These are phyloP conservation scores for Oeneis ivallda DNA, from an alignment of 2,888 invertebrate genomes.

Conservation along the genomic window DNA sequence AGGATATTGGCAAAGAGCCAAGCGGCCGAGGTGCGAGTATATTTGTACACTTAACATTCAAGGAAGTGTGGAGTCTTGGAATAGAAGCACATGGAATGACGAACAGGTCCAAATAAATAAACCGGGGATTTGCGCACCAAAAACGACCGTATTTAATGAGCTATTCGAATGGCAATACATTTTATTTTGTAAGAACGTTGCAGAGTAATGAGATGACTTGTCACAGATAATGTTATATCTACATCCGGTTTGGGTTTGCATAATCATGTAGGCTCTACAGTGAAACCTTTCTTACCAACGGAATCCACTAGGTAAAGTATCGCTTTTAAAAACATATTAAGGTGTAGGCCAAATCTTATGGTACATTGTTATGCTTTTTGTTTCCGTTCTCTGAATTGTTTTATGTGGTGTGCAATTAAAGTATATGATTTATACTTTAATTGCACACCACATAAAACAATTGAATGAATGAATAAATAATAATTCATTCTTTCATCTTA, in stretches of 20 bases:
- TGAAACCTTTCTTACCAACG: conserved; percentile 22
- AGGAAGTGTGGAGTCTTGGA: conserved; percentile 77
- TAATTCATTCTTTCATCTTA: too few relatives aligned
- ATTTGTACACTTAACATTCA: conserved; percentile 77
- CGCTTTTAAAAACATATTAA: not conserved
- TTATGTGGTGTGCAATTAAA: not conserved
- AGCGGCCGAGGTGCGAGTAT: conserved; percentile 70
- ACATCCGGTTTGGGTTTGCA: conserved; percentile 30
- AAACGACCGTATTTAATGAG: conserved; percentile 27
- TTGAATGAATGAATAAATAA: not conserved
- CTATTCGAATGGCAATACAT: conserved; percentile 24
- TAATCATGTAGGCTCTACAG: conserved; percentile 12
- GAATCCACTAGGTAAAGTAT: not conserved
- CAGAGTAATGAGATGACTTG: conserved; percentile 27
- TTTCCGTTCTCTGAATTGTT: not conserved
- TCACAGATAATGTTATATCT: conserved; percentile 23
- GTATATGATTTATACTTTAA: too few relatives aligned
- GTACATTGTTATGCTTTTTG: too few relatives aligned
- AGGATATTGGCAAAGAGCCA: conserved; percentile 73
- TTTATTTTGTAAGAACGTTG: conserved; percentile 25
- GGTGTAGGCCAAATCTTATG: too few relatives aligned
- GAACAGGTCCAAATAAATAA: conserved; percentile 44
- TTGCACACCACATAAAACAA: not conserved
- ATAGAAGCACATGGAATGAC: conserved; percentile 67
- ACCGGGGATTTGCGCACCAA: conserved; percentile 32